Evolutionary conservation across 2,888 invertebrate genomes (phyloP).

Genomic region (Caenorhabditis zanzibari): DNA sequence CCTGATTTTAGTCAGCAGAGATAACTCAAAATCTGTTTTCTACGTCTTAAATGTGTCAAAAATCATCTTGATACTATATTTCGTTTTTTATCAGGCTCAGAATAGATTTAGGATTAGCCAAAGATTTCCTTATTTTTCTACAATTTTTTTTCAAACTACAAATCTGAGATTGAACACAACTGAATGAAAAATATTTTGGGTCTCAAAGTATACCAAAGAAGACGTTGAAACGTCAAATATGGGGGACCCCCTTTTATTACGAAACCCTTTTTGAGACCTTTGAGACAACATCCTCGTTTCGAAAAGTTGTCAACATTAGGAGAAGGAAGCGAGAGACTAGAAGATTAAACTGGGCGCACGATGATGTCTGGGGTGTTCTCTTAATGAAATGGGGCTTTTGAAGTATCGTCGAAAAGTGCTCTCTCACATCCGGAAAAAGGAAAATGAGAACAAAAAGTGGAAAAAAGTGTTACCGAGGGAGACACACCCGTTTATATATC

Average conservation of each 20-base stretch:
- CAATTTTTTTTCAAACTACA: not conserved
- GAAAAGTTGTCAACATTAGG: slow-evolving; percentile 49
- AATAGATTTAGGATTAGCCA: not conserved
- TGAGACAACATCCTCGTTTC: slow-evolving; percentile 23
- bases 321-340: slow-evolving; percentile 29
- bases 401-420: slow-evolving; percentile 14
- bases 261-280: slow-evolving; percentile 14
- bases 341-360: slow-evolving; percentile 27
- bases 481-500: slow-evolving; percentile 25
- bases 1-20: no score
- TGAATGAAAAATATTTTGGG: slow-evolving; percentile 8
- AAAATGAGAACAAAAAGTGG: not conserved
- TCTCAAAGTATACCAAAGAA: slow-evolving; percentile 2
- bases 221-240: not conserved
- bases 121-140: not conserved
- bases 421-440: not conserved
- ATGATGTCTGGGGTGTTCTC: slow-evolving; percentile 43
- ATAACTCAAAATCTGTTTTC: no score
- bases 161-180: not conserved
- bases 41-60: no score
- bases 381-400: slow-evolving; percentile 43
- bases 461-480: not conserved
- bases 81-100: no score
- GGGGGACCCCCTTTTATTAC: slow-evolving; percentile 20
- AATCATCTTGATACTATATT: no score